A percentile compares a stretch with the other conserved stretches of the same genome.
phyloP scores from a whole-genome alignment of 2,797 vertebrate species.

The Gymnodraco acuticeps region DNA sequence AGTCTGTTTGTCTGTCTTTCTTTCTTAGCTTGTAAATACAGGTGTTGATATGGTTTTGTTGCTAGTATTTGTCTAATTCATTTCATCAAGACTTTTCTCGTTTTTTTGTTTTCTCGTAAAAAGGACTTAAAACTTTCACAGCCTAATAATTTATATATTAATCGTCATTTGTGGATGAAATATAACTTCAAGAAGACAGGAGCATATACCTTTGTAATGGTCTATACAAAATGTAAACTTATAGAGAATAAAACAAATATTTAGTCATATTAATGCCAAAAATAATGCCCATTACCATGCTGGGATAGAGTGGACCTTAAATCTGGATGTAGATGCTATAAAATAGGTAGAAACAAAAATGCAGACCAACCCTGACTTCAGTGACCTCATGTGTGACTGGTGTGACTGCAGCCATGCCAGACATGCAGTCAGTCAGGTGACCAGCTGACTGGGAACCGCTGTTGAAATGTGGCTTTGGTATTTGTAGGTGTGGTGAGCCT shows the following conservation, averaged over 20 bases:
- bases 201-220: constrained; percentile 3
- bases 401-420: constrained; percentile 59
- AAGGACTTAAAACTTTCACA: too few species aligned
- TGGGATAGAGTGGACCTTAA: neutral
- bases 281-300: neutral
- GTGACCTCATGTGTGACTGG: constrained; percentile 44
- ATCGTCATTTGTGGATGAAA: too few species aligned
- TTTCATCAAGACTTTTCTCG: too few species aligned
- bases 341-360: constrained; percentile 16
- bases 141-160: too few species aligned
- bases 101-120: too few species aligned
- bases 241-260: neutral
- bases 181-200: neutral
- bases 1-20: too few species aligned
- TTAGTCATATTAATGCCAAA: constrained; percentile 4
- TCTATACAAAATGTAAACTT: neutral
- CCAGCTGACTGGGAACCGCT: constrained; percentile 54
- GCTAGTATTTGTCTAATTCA: too few species aligned
- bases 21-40: too few species aligned
- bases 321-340: neutral
- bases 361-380: constrained; percentile 42
- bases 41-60: too few species aligned
- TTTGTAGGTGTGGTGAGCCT: constrained; percentile 54
- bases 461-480: constrained; percentile 60
- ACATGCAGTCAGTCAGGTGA: constrained; percentile 57